phyloP scores from a whole-genome alignment of 2,797 vertebrate genomes.

The Platalea minor region DNA sequence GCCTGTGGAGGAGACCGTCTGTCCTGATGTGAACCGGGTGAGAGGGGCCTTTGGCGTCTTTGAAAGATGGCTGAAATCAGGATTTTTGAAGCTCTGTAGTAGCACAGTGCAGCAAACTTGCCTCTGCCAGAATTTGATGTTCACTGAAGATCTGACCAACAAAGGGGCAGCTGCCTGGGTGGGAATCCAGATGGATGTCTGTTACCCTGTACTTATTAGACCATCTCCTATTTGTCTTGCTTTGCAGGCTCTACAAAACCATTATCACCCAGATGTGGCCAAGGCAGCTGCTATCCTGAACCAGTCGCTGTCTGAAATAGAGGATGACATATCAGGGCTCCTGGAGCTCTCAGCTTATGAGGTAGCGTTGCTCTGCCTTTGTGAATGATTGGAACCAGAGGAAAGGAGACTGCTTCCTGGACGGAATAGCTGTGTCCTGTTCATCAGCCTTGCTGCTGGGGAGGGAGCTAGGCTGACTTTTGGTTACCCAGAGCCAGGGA shows the following conservation, averaged over 20 bases:
- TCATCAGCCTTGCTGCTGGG: not conserved
- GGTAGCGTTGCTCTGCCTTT: conserved; percentile 68
- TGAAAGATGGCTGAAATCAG: not conserved
- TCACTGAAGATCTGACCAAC: not conserved
- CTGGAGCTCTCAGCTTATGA: conserved; percentile 85
- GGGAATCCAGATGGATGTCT: not conserved
- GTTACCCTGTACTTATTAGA: not conserved
- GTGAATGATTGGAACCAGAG: not conserved
- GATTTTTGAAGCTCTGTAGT: not conserved
- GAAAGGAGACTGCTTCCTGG: not conserved
- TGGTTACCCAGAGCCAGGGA: not conserved
- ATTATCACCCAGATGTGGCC: conserved; percentile 92
- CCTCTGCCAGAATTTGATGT: not conserved
- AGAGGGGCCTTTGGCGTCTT: not conserved
- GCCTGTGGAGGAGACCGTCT: not conserved
- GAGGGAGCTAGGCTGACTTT: not conserved
- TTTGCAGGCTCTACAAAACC: conserved; percentile 86
- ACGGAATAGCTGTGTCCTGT: rapidly evolving
- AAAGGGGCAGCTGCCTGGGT: not conserved
- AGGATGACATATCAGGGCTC: conserved; percentile 83
- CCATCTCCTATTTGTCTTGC: not conserved
- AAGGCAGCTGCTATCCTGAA: conserved; percentile 84
- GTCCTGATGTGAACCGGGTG: not conserved
- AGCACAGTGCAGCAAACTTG: not conserved
- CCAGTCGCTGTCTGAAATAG: conserved; percentile 75